phyloP scores from a whole-genome alignment of 2,888 invertebrate genomes.

The Temnothorax rugatulus region DNA sequence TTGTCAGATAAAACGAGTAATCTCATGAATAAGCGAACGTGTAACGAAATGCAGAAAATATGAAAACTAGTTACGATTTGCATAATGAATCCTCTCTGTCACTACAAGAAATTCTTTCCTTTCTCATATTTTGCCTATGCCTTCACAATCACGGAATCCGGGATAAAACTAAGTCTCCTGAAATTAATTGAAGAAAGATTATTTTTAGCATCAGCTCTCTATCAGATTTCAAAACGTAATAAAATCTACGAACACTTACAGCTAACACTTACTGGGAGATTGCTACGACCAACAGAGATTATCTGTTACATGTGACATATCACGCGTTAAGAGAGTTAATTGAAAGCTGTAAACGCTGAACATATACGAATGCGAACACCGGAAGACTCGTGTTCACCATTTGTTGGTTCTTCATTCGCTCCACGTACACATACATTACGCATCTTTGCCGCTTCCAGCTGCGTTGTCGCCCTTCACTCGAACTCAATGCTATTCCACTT shows the following conservation, averaged over 20 bases:
- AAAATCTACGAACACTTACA: no score
- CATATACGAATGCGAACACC: not conserved
- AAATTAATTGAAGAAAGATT: not conserved
- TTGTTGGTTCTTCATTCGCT: not conserved
- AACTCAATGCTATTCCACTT: conserved; percentile 74
- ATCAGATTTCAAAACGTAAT: not conserved
- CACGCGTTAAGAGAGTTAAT: conserved; percentile 11
- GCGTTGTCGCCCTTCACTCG: conserved; percentile 57
- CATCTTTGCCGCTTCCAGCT: conserved; percentile 57
- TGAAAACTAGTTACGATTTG: not conserved
- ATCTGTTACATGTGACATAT: not conserved
- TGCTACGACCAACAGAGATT: not conserved
- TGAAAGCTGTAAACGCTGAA: conserved; percentile 5
- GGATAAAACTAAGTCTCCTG: not conserved
- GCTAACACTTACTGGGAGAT: not conserved
- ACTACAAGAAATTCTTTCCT: not conserved
- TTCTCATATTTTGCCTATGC: not conserved
- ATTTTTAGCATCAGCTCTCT: not conserved
- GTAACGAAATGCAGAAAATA: not conserved
- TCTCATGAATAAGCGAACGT: conserved; percentile 5
- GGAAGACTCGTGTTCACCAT: conserved; percentile 21
- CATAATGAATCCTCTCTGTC: conserved; percentile 3
- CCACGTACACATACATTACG: not conserved
- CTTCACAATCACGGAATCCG: not conserved
- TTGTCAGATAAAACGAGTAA: not conserved